Percentiles rank a stretch among this genome's conserved stretches.
phyloP scores from a whole-genome alignment of 2,113 vertebrate genomes.

The Noctilio leporinus region DNA sequence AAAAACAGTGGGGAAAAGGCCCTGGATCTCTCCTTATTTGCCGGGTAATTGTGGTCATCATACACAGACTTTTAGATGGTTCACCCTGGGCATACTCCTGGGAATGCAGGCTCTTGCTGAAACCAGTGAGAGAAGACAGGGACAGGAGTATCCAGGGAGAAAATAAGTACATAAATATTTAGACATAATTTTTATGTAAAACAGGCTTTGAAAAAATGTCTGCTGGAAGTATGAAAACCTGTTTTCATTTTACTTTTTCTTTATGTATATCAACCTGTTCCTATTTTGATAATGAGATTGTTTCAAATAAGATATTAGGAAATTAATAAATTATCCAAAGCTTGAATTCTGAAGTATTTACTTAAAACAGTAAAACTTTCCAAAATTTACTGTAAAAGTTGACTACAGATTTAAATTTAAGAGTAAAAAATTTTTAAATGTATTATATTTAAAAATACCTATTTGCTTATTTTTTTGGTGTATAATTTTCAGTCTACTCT shows the following conservation, averaged over 20 bases:
- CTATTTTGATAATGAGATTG: slow-evolving; percentile 43
- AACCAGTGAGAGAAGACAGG: slow-evolving; percentile 34
- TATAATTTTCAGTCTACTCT: not conserved
- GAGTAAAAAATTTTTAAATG: not conserved
- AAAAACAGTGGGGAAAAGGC: not conserved
- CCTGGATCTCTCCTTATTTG: slow-evolving; percentile 27
- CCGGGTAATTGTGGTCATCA: not conserved
- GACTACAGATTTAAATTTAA: not conserved
- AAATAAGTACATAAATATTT: slow-evolving; percentile 39
- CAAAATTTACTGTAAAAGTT: not conserved
- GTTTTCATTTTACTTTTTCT: slow-evolving; percentile 30
- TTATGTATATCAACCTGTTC: slow-evolving; percentile 24
- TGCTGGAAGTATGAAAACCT: slow-evolving; percentile 51
- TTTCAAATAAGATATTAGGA: slow-evolving; percentile 53
- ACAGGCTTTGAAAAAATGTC: slow-evolving; percentile 62
- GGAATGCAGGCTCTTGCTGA: slow-evolving; percentile 48
- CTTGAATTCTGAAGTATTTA: not conserved
- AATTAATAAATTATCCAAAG: slow-evolving; percentile 36
- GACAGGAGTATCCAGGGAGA: slow-evolving; percentile 30
- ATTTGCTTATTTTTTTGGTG: not conserved
- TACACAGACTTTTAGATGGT: slow-evolving; percentile 54
- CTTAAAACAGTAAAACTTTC: not conserved
- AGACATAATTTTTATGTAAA: slow-evolving; percentile 59
- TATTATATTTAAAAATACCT: not conserved
- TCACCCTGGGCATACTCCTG: slow-evolving; percentile 44